These are phyloP conservation scores for Macrostomum lignano DNA, from an alignment of 1,140 invertebrate genomes.

Conservation along the genomic window DNA sequence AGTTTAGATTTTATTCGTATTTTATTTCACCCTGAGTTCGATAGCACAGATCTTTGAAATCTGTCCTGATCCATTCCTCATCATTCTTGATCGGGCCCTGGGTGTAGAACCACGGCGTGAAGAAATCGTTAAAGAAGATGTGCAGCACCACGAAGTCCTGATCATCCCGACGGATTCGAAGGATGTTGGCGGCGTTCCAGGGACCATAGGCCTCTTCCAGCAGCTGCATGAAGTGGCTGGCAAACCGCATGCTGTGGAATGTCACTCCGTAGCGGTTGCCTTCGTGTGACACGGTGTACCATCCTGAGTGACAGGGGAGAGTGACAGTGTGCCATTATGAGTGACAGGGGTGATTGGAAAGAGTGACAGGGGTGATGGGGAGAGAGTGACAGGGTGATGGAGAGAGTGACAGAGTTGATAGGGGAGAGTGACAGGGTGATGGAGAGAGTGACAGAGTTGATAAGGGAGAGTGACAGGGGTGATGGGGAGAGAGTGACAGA, in stretches of 20 bases:
- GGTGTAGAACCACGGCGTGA: constrained; percentile 3
- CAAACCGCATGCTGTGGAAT: background rate
- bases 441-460: too few species aligned
- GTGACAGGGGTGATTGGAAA: too few species aligned
- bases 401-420: too few species aligned
- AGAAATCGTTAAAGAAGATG: constrained; percentile 2
- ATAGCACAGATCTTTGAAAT: constrained; percentile 1
- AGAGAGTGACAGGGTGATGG: too few species aligned
- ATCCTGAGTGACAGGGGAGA: background rate
- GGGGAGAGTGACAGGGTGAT: too few species aligned
- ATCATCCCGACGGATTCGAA: background rate
- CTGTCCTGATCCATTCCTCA: constrained; percentile 4
- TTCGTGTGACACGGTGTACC: constrained; percentile 2
- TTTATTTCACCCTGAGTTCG: background rate
- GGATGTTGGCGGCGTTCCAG: constrained; percentile 3
- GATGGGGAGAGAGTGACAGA: too few species aligned
- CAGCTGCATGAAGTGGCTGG: constrained; percentile 1
- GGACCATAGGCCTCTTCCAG: background rate
- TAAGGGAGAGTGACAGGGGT: too few species aligned
- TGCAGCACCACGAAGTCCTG: constrained; percentile 1
- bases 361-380: too few species aligned
- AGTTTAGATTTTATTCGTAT: background rate
- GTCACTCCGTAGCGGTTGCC: constrained; percentile 1
- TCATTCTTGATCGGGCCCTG: constrained; percentile 4
- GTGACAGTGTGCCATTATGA: too few species aligned